Conservation (phyloP, 2,797 vertebrate genomes). For the Anas bahamensis region DNA sequence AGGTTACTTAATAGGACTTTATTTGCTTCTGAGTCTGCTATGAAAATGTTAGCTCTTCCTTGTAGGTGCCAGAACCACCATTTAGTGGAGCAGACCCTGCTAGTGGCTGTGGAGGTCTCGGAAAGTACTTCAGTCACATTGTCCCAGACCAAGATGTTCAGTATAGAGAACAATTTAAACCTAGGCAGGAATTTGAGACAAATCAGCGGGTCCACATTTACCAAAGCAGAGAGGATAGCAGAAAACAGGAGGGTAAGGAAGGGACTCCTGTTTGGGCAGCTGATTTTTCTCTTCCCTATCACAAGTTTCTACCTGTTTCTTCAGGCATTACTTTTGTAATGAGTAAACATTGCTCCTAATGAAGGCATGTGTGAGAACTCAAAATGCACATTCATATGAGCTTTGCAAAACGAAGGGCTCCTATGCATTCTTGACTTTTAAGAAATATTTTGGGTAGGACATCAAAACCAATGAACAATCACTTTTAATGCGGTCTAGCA, state of each 20-base stretch:
- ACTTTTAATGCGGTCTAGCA: not conserved
- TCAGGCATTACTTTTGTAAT: not conserved
- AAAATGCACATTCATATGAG: not conserved
- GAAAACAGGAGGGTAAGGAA: not conserved
- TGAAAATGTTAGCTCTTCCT: slow-evolving; percentile 2
- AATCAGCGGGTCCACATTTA: not conserved
- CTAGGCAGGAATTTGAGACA: not conserved
- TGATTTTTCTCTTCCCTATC: not conserved
- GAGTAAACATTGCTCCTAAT: not conserved
- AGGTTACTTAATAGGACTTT: not conserved
- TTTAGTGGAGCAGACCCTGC: not conserved
- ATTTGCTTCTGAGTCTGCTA: not conserved
- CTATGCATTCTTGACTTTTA: not conserved
- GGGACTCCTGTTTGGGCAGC: not conserved
- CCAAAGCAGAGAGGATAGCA: not conserved
- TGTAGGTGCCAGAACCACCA: not conserved
- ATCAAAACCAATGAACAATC: not conserved
- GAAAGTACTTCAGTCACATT: not conserved
- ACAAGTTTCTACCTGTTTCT: not conserved
- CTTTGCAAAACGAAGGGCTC: not conserved
- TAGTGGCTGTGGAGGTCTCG: not conserved
- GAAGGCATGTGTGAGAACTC: not conserved
- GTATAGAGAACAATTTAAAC: not conserved
- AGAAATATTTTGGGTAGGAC: not conserved
- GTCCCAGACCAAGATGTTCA: not conserved